These are phyloP conservation scores for Mixornis gularis DNA, from an alignment of 2,113 vertebrate species.

Conservation along the genomic window DNA sequence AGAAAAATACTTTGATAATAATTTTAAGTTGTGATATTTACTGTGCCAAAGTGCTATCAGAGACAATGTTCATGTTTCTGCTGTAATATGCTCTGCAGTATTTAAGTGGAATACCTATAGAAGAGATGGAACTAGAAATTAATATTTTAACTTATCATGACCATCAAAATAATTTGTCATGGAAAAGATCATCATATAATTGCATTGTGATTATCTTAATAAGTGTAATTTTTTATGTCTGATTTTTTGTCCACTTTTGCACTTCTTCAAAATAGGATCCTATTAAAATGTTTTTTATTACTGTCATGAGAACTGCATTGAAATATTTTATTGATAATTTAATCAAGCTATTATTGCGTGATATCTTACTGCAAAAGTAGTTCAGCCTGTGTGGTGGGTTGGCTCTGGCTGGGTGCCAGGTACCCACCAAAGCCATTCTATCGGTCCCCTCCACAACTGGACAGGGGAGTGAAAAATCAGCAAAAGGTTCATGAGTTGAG, in stretches of 20 bases:
- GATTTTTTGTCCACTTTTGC: background rate
- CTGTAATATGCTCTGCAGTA: background rate
- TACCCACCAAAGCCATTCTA: background rate
- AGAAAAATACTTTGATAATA: background rate
- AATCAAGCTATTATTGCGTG: background rate
- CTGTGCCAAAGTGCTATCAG: background rate
- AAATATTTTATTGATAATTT: conserved; percentile 6
- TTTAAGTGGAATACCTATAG: background rate
- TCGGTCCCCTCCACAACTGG: background rate
- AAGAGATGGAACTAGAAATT: background rate
- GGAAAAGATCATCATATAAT: background rate
- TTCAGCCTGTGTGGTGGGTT: background rate
- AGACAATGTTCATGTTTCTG: background rate
- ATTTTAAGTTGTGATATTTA: background rate
- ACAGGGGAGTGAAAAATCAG: background rate
- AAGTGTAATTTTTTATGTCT: background rate
- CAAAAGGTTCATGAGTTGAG: accelerated
- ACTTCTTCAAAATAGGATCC: background rate
- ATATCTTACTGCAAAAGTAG: background rate
- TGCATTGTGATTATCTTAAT: conserved; percentile 1
- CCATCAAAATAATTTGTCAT: background rate
- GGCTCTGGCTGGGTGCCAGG: background rate
- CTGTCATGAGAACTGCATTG: background rate
- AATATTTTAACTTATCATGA: background rate
- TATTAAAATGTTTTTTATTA: background rate